Evolutionary conservation across 2,113 vertebrate genomes (phyloP).

Genomic region (Grammatotria lemairii): DNA sequence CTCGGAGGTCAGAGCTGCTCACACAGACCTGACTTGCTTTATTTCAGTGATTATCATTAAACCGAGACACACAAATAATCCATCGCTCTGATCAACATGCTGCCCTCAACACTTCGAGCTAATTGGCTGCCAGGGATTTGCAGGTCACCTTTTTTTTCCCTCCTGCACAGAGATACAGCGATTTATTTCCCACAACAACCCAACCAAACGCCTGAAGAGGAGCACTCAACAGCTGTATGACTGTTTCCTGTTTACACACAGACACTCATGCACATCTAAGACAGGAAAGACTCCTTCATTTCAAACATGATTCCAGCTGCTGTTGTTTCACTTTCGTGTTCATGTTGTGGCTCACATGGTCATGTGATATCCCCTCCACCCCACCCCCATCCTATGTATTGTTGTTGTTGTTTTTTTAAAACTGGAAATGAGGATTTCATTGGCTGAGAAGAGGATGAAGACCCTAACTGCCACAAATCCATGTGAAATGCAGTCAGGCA

Average conservation of each 20-base stretch:
- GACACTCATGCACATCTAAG: neutral
- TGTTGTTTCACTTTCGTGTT: neutral
- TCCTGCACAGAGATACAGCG: neutral
- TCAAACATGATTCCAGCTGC: neutral
- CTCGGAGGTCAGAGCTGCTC: neutral
- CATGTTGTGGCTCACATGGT: neutral
- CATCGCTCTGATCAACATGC: neutral
- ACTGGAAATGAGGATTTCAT: neutral
- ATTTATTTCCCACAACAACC: neutral
- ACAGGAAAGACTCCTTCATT: neutral
- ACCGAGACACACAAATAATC: neutral
- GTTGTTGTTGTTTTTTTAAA: neutral
- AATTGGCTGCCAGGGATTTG: neutral
- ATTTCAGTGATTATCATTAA: neutral
- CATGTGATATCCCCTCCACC: neutral
- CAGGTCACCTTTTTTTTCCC: neutral
- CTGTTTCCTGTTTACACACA: neutral
- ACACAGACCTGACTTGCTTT: neutral
- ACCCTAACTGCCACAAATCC: neutral
- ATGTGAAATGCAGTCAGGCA: neutral
- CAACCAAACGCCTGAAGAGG: neutral
- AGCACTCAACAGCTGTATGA: neutral
- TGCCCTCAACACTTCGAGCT: neutral
- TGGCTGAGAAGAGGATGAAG: neutral
- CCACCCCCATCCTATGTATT: neutral